Evolutionary conservation across 1,140 invertebrate species (phyloP), one percentile per base, ranked within the genome.

Genomic region (Heliconius hewitsoni): DNA sequence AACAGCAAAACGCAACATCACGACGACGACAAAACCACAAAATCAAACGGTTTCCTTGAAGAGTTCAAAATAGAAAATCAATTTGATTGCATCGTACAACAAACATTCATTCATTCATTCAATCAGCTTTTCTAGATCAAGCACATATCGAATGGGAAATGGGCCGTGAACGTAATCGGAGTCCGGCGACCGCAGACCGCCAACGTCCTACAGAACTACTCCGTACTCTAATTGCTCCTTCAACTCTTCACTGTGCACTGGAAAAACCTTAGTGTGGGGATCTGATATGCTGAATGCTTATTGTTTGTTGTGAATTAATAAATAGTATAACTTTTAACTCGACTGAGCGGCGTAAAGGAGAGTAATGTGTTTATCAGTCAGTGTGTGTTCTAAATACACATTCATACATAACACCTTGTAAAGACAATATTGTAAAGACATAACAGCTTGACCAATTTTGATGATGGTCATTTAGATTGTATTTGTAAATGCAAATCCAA

Each of bases 161-260:
- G 78, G 83, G 74, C 81, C 80, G 72, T 78, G 76, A 81, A 83
- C 39, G 81, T 85, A 88, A 88, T 85, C 86, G 55, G 84, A 89
- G 81, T 71, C 77, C 70, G 77, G 74, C 72, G 74, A 82, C 86
- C 83, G 79, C 85, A 86, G 27, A 85, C 87, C 88, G 76, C 88
- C 83, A 74, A 52, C 77, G 81, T 84, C 84, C 83, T 84, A 81
- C 73, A 71, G 70, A 72, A 71, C 78, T 46, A 71, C 77, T 82
- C 77, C 73, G 77, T 82, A 71, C 60, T 79, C 74, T 82, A 82
- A 82, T 82, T 82, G 81, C 77, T 77, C 72, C 71, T 77, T 74
- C 55, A 81, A 74, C 75, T 74, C 46, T 76, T 77, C 66, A 71
- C 34, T 46, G 42, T 46, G 42, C 4, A 4, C 42, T 66, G 71